phyloP scores from a whole-genome alignment of 2,113 vertebrate genomes.

The Fulmarus glacialis region DNA sequence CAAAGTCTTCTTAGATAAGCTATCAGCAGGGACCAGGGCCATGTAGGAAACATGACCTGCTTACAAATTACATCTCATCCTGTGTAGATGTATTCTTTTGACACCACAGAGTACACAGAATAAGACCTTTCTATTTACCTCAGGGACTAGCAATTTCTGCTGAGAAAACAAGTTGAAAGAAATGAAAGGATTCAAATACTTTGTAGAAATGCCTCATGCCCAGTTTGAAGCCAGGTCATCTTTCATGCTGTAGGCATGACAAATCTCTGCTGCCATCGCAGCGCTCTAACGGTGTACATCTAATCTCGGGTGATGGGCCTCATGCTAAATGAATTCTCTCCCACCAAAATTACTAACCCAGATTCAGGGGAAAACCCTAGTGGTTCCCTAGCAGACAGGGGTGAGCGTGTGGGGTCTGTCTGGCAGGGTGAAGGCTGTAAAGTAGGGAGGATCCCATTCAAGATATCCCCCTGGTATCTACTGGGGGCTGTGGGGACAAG shows the following conservation, averaged over 20 bases:
- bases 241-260: neutral
- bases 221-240: neutral
- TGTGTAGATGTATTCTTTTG: neutral
- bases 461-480: neutral
- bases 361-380: neutral
- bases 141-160: neutral
- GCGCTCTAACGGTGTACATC: rapidly evolving
- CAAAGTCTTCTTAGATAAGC: neutral
- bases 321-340: neutral
- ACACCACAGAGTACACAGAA: neutral
- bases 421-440: neutral
- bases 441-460: neutral
- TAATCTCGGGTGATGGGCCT: neutral
- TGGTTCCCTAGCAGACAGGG: neutral
- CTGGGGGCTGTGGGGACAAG: neutral
- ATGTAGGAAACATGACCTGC: neutral
- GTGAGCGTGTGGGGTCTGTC: neutral
- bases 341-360: neutral
- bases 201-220: neutral
- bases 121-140: constrained; percentile 3
- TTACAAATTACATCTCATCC: constrained; percentile 1
- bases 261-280: neutral
- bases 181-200: neutral
- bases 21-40: constrained; percentile 21
- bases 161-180: neutral